A percentile compares a stretch with the other conserved stretches of the same genome.
phyloP scores from a whole-genome alignment of 2,888 invertebrate species.

The Rotaria sp. region DNA sequence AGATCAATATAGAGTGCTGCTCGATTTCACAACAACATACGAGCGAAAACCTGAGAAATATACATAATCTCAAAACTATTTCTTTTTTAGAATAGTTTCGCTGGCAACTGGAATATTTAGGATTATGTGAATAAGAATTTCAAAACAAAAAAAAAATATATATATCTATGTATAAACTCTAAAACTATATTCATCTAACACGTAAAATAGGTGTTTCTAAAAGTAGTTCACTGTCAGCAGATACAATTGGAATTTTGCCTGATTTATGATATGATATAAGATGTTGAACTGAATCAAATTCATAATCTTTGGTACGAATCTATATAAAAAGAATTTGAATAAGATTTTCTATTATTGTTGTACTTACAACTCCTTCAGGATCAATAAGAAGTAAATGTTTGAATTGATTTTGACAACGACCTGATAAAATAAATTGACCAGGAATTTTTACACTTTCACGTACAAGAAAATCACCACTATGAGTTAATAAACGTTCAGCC shows the following conservation, averaged over 20 bases:
- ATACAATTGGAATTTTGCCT: conserved; percentile 87
- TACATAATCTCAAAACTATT: not conserved
- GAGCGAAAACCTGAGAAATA: not conserved
- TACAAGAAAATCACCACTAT: conserved; percentile 92
- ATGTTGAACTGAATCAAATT: conserved; percentile 86
- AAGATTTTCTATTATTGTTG: not conserved
- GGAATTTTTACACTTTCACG: conserved; percentile 82
- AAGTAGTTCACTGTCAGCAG: conserved; percentile 85
- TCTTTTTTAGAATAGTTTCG: not conserved
- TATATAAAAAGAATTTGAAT: conserved; percentile 53
- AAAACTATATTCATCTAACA: not conserved
- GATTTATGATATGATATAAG: conserved; percentile 88
- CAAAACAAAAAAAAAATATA: not conserved
- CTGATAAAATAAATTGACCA: conserved; percentile 89
- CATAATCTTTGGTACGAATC: conserved; percentile 80
- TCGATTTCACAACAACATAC: not conserved
- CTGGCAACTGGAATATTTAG: not conserved
- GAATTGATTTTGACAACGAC: conserved; percentile 73
- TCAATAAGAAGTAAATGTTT: conserved; percentile 89
- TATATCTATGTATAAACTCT: not conserved
- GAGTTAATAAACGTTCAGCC: conserved; percentile 56
- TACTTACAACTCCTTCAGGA: conserved; percentile 84
- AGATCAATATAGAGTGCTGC: not conserved
- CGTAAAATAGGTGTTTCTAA: conserved; percentile 69
- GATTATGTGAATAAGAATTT: not conserved